Evolutionary conservation across 2,113 vertebrate genomes (phyloP).

Genomic region (Sminthopsis crassicaudata): DNA sequence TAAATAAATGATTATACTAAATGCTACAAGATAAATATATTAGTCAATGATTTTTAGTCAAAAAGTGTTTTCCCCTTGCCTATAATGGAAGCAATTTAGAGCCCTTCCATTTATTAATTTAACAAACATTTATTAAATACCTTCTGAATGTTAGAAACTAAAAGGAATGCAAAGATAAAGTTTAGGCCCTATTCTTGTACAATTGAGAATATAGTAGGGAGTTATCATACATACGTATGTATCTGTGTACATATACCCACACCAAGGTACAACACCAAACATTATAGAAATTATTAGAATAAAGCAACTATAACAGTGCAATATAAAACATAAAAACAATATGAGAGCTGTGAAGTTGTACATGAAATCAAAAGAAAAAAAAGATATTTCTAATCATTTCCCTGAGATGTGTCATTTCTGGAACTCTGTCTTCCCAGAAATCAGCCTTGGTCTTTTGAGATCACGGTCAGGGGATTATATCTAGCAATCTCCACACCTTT

Average conservation of each 20-base stretch:
- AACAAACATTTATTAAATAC: background rate
- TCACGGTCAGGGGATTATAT: no score
- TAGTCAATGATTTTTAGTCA: background rate
- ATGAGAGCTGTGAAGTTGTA: background rate
- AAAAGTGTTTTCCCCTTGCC: no score
- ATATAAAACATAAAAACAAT: background rate
- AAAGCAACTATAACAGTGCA: background rate
- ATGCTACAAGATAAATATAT: background rate
- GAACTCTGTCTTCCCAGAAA: no score
- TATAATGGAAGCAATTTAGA: background rate
- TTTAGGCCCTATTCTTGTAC: background rate
- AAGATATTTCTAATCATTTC: background rate
- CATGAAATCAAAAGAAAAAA: background rate
- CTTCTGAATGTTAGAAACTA: background rate
- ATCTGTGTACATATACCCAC: no score
- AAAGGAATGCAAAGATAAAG: background rate
- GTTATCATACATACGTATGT: background rate
- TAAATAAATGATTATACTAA: background rate
- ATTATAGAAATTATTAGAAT: background rate
- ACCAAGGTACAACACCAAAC: background rate
- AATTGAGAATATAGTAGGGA: background rate
- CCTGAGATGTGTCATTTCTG: constrained; percentile 27
- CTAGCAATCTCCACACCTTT: no score
- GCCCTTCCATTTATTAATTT: background rate
- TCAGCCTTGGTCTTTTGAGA: no score